These are phyloP conservation scores for Netelia inedita DNA, from an alignment of 2,888 invertebrate species.

Conservation along the genomic window DNA sequence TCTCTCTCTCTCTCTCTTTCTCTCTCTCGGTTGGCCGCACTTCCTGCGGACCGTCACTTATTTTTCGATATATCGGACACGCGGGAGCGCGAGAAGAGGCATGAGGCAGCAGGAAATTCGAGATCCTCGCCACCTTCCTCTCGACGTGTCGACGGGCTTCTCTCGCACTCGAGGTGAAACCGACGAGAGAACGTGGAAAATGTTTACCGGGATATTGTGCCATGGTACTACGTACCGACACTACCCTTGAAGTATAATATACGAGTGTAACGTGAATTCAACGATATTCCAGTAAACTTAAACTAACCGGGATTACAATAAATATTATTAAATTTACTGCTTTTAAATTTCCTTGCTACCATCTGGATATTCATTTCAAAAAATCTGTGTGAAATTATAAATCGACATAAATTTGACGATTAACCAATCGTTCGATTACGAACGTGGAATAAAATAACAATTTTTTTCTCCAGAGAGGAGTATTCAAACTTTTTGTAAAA, in stretches of 20 bases:
- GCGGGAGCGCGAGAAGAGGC: slow-evolving; percentile 15
- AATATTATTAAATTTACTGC: neutral
- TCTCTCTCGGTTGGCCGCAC: slow-evolving; percentile 12
- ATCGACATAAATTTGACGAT: no score
- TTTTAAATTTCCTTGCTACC: neutral
- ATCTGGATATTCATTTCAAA: neutral
- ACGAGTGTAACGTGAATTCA: neutral
- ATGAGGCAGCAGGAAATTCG: slow-evolving; percentile 65
- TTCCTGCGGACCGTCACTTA: slow-evolving; percentile 49
- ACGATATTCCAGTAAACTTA: neutral
- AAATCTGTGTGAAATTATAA: no score
- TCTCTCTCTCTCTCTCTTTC: slow-evolving; percentile 32
- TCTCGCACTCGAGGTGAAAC: slow-evolving; percentile 49
- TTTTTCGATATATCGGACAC: slow-evolving; percentile 58
- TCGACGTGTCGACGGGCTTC: neutral
- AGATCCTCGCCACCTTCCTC: slow-evolving; percentile 41
- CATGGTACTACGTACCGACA: neutral
- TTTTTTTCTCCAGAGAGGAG: neutral
- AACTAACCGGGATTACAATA: neutral
- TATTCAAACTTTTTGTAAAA: neutral
- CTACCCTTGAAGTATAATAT: neutral
- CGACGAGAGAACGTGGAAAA: slow-evolving; percentile 39
- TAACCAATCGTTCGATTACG: no score
- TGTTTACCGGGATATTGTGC: slow-evolving; percentile 31
- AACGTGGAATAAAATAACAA: no score